Evolutionary conservation across 1,140 invertebrate genomes (phyloP).

Genomic region (Musca domestica): DNA sequence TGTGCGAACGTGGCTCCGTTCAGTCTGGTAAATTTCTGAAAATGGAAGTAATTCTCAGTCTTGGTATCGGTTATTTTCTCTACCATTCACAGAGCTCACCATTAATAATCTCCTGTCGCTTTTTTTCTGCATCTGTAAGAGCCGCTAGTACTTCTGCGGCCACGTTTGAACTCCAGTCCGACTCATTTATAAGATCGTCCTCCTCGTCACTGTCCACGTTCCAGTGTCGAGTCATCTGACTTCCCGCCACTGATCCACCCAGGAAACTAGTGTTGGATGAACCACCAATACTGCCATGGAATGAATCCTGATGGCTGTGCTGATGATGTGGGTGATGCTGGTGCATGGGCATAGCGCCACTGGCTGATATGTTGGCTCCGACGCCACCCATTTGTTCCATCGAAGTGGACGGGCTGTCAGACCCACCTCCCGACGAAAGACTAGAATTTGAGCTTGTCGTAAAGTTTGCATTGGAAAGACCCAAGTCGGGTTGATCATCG

Average conservation of each 20-base stretch:
- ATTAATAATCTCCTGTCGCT: constrained; percentile 96
- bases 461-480: constrained; percentile 47
- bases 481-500: constrained; percentile 50
- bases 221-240: constrained; percentile 40
- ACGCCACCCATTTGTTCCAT: constrained; percentile 58
- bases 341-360: constrained; percentile 1
- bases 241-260: constrained; percentile 8
- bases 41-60: constrained; percentile 34
- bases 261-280: constrained; percentile 44
- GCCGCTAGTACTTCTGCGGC: constrained; percentile 71
- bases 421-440: constrained; percentile 58
- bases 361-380: constrained; percentile 33
- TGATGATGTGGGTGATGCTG: constrained; percentile 41
- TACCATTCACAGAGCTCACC: constrained; percentile 60
- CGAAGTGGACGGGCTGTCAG: constrained; percentile 59
- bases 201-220: constrained; percentile 56
- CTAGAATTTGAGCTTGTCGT: constrained; percentile 53
- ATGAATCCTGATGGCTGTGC: constrained; percentile 49
- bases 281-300: constrained; percentile 40
- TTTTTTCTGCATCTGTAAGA: constrained; percentile 67
- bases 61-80: not conserved
- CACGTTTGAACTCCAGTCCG: constrained; percentile 74
- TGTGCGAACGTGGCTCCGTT: constrained; percentile 91
- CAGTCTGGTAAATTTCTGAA: constrained; percentile 95
- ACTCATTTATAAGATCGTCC: constrained; percentile 58